These are phyloP conservation scores for Cygnus buccinator DNA, from an alignment of 2,113 vertebrate genomes.

Conservation along the genomic window DNA sequence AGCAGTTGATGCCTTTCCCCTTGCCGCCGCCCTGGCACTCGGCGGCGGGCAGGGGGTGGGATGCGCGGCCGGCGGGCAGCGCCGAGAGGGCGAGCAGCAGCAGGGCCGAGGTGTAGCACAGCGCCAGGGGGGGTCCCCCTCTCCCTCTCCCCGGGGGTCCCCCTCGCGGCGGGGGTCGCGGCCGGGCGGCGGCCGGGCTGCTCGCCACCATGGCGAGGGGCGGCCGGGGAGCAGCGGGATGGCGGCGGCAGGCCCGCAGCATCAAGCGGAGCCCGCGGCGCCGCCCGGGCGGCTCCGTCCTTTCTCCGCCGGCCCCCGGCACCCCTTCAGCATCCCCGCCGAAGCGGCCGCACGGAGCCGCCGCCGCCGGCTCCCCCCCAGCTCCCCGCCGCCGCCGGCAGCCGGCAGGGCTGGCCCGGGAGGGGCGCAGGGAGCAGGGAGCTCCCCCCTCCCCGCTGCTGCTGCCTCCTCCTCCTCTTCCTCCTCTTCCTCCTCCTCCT, in stretches of 20 bases:
- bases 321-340: conserved; percentile 33
- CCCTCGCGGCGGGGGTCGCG: background rate
- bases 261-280: conserved; percentile 38
- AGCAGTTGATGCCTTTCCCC: conserved; percentile 77
- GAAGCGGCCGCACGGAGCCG: background rate
- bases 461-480: too few species aligned
- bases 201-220: conserved; percentile 54
- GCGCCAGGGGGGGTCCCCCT: conserved; percentile 37
- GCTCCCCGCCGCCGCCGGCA: too few species aligned
- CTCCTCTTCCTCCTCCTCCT: too few species aligned
- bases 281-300: conserved; percentile 32
- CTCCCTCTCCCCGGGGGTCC: too few species aligned
- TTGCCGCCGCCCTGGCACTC: conserved; percentile 74
- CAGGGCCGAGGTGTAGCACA: conserved; percentile 67
- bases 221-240: conserved; percentile 5
- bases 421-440: too few species aligned
- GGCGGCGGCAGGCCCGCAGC: conserved; percentile 37
- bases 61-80: conserved; percentile 70
- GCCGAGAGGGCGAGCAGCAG: conserved; percentile 70
- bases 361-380: background rate
- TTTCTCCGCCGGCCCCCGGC: background rate
- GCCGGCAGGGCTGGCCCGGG: too few species aligned
- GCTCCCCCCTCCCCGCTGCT: too few species aligned
- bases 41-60: conserved; percentile 76
- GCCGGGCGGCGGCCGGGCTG: conserved; percentile 36